Base-by-base conservation (phyloP, 1,140 invertebrate species). In the Diuraphis noxia region DNA sequence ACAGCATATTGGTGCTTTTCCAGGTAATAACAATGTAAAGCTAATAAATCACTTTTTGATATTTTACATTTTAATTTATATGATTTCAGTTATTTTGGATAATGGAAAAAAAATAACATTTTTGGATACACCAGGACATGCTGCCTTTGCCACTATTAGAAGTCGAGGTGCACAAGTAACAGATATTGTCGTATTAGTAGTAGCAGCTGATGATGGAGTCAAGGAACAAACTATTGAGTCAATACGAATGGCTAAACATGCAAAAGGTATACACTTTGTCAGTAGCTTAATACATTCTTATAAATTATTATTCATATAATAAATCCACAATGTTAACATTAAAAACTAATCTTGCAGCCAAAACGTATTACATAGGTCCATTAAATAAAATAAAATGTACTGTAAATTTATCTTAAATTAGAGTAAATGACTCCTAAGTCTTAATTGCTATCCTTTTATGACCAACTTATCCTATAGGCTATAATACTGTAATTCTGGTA, bases 61-160 rank as follows among this genome's bases (percentile, higher is more conserved):
- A 21, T 92, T 92, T 49, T 13, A 41, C 63, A 46, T 92, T 89
- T 81, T 30, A 7, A 87, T 88, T 40, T 34, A 84, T 88, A 3
- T 85, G 10, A 30, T 41, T 52, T 36, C 8, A 79, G 82, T 86
- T 79, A 34, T 92, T 49, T 88, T 92, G 56, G 84, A 87, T 4
- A 87, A 87, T 81, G 82, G 84, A 1, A 89, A 92, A 90, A 82
- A 92, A 92, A 63, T 88, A 84, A 99, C 99, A 19, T 99, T 99
- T 95, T 94, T 99, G 89, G 99, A 99, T 94, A 99, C 99, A n/a
- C 99, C 99, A n/a, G 99, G 99, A 0, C 99, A 99, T 95, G 98
- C 98, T 38, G 99, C 99, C 19, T 99, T 99, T 94, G 96, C 95
- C 87, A 95, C 98, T 1, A 99, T 99, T 98, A 94, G 99, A 93